A percentile compares a stretch with the other conserved stretches of the same genome.
These are phyloP conservation scores for Drosophila stalkeri DNA, from an alignment of 2,888 invertebrate genomes.

Conservation along the genomic window DNA sequence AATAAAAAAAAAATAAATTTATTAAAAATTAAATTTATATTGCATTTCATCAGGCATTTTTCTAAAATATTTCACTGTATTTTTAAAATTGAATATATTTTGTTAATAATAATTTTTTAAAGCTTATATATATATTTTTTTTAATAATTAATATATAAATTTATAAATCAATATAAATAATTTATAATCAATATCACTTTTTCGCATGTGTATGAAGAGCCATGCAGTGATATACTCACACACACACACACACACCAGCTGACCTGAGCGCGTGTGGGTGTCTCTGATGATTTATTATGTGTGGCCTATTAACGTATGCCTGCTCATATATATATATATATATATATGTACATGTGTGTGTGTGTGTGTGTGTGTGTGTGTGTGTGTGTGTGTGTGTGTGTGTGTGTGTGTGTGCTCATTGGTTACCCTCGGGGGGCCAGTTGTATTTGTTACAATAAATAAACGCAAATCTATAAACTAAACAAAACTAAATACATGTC, in stretches of 20 bases:
- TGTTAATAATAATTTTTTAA: too few relatives aligned
- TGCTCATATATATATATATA: too few relatives aligned
- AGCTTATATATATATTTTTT: too few relatives aligned
- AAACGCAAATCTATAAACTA: conserved; percentile 81
- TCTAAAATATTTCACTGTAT: too few relatives aligned
- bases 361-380: conserved; percentile 2
- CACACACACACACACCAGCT: conserved; percentile 16
- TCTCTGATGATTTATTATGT: conserved; percentile 76
- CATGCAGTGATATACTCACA: conserved; percentile 39
- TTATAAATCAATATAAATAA: too few relatives aligned
- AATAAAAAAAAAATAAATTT: too few relatives aligned
- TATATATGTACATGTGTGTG: too few relatives aligned
- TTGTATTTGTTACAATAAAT: conserved; percentile 69
- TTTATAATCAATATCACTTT: neutral
- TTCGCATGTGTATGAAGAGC: conserved; percentile 28
- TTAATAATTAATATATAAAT: neutral
- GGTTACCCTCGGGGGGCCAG: conserved; percentile 32
- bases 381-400: conserved; percentile 12
- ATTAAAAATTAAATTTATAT: too few relatives aligned
- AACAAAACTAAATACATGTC: conserved; percentile 76
- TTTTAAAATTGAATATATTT: too few relatives aligned
- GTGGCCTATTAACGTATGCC: conserved; percentile 76
- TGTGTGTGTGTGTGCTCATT: neutral
- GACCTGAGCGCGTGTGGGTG: conserved; percentile 46
- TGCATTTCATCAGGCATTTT: too few relatives aligned